Percentiles rank a stretch among this genome's conserved stretches.
These are phyloP conservation scores for Tupaia chinensis DNA, from an alignment of 2,113 vertebrate species.

Conservation along the genomic window DNA sequence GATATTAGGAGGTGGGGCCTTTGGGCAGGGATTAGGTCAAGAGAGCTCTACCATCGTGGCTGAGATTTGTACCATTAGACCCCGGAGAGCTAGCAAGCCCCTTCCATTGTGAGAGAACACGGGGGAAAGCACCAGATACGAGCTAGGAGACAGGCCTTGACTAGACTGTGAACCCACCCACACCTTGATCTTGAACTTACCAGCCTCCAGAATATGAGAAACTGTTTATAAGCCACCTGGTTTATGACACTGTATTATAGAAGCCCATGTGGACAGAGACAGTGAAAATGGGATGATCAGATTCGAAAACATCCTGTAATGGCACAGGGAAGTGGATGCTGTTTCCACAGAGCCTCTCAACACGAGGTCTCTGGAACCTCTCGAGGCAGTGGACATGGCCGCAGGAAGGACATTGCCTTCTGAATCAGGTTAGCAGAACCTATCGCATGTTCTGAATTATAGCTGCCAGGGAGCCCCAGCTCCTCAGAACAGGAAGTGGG, in stretches of 20 bases:
- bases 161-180: no score
- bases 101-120: not conserved
- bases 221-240: not conserved
- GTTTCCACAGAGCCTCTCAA: not conserved
- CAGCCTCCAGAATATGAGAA: not conserved
- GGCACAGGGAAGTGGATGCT: not conserved
- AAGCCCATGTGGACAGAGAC: no score
- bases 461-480: not conserved
- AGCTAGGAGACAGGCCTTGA: not conserved
- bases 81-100: not conserved
- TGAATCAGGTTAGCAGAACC: not conserved
- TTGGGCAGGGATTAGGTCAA: no score
- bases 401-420: not conserved
- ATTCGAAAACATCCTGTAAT: not conserved
- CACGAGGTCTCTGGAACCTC: not conserved
- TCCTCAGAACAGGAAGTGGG: not conserved
- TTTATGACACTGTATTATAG: not conserved
- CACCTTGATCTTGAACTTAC: no score
- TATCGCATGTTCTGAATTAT: not conserved
- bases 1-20: not conserved
- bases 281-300: not conserved
- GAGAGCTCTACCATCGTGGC: not conserved
- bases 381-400: not conserved
- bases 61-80: not conserved
- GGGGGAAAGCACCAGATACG: not conserved